phyloP scores from a whole-genome alignment of 2,888 invertebrate genomes.

The Agrypnus murinus region DNA sequence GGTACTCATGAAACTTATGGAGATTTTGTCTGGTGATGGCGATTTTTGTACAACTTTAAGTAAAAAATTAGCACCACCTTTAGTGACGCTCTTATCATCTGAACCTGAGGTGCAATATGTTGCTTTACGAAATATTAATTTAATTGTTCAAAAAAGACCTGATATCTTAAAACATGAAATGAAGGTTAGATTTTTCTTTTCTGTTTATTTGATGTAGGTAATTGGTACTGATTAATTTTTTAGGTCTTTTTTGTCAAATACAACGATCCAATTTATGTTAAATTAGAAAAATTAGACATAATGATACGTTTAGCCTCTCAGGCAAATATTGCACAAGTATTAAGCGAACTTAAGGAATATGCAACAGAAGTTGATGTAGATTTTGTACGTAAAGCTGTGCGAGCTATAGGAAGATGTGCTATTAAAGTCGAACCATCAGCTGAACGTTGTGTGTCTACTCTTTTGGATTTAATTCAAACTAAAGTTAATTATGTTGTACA shows the following conservation, averaged over 20 bases:
- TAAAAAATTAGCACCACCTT: slow-evolving; percentile 98
- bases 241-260: slow-evolving; percentile 98
- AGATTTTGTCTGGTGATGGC: slow-evolving; percentile 94
- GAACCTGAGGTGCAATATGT: slow-evolving; percentile 99
- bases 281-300: slow-evolving; percentile 98
- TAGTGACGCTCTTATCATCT: slow-evolving; percentile 96
- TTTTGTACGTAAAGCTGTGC: slow-evolving; percentile 98
- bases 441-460: slow-evolving; percentile 97
- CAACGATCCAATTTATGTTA: slow-evolving; percentile 99
- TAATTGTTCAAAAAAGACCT: slow-evolving; percentile 98
- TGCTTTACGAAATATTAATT: slow-evolving; percentile 97
- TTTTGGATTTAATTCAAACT: slow-evolving; percentile 98
- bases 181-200: slow-evolving; percentile 80
- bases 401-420: slow-evolving; percentile 98
- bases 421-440: slow-evolving; percentile 99
- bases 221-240: slow-evolving; percentile 20
- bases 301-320: slow-evolving; percentile 99
- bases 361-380: slow-evolving; percentile 99
- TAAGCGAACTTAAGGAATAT: slow-evolving; percentile 98
- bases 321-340: slow-evolving; percentile 97
- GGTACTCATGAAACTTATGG: slow-evolving; percentile 98
- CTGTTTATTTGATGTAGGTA: background rate
- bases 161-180: slow-evolving; percentile 99
- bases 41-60: slow-evolving; percentile 96
- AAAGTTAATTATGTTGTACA: slow-evolving; percentile 99